Percentiles rank a stretch among this genome's conserved stretches.
Conservation (phyloP, 2,113 vertebrate species). For the Murina feae region DNA sequence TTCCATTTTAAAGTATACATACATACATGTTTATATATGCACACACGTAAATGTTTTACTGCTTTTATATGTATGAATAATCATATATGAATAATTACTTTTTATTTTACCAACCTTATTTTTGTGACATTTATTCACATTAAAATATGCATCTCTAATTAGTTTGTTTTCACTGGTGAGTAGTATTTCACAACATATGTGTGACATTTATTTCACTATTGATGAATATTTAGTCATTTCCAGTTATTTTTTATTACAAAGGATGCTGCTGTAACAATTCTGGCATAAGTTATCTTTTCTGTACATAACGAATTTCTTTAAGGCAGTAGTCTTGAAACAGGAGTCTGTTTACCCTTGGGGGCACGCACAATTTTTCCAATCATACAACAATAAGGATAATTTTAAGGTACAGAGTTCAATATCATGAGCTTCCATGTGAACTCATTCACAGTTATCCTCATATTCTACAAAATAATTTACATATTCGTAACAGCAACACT, state of each 20-base stretch:
- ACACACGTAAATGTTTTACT: not conserved
- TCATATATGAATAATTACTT: no score
- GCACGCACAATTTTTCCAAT: not conserved
- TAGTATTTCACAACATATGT: not conserved
- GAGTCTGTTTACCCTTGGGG: not conserved
- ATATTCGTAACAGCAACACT: not conserved
- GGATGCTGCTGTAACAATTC: not conserved
- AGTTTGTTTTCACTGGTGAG: not conserved
- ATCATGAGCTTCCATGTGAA: not conserved
- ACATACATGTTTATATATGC: not conserved
- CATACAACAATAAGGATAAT: not conserved
- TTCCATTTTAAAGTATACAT: not conserved
- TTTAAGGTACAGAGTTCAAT: not conserved
- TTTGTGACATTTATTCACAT: not conserved
- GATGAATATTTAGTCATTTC: not conserved
- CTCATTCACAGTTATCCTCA: not conserved
- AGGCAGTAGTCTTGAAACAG: not conserved
- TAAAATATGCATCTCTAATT: not conserved
- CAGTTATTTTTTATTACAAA: not conserved
- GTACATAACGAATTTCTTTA: not conserved
- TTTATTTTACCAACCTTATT: not conserved
- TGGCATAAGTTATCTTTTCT: not conserved
- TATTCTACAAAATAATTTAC: slow-evolving; percentile 5
- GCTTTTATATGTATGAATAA: not conserved
- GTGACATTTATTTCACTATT: not conserved